phyloP scores from a whole-genome alignment of 2,797 vertebrate genomes.

The Hephaestus fuliginosus region DNA sequence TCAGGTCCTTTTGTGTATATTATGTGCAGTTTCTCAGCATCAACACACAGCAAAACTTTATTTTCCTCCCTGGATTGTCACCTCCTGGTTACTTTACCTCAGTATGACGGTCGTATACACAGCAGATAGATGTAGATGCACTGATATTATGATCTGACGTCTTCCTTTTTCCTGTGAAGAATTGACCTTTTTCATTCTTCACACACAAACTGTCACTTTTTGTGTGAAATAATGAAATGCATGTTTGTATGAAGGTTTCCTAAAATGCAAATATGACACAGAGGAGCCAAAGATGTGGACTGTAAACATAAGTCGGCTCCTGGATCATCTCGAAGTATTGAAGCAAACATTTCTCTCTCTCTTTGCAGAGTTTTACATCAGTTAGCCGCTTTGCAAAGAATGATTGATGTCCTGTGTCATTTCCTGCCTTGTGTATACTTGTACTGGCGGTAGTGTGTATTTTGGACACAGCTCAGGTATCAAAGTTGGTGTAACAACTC shows the following conservation, averaged over 20 bases:
- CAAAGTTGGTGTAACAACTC: background rate
- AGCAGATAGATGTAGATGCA: too few species aligned
- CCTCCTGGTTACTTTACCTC: too few species aligned
- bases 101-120: too few species aligned
- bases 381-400: background rate
- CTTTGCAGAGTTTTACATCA: background rate
- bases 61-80: too few species aligned
- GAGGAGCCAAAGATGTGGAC: background rate
- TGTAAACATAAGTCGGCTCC: background rate
- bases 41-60: too few species aligned
- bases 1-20: too few species aligned
- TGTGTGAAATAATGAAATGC: background rate
- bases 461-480: conserved; percentile 22
- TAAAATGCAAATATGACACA: background rate
- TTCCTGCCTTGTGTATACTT: conserved; percentile 4
- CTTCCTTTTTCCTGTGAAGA: too few species aligned
- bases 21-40: too few species aligned
- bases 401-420: background rate
- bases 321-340: background rate
- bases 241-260: background rate
- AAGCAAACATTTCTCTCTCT: background rate
- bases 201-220: background rate
- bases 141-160: background rate
- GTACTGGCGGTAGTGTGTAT: background rate
- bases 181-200: background rate